Base-by-base conservation (phyloP, 2,797 vertebrate species). In the Xenops minutus region DNA sequence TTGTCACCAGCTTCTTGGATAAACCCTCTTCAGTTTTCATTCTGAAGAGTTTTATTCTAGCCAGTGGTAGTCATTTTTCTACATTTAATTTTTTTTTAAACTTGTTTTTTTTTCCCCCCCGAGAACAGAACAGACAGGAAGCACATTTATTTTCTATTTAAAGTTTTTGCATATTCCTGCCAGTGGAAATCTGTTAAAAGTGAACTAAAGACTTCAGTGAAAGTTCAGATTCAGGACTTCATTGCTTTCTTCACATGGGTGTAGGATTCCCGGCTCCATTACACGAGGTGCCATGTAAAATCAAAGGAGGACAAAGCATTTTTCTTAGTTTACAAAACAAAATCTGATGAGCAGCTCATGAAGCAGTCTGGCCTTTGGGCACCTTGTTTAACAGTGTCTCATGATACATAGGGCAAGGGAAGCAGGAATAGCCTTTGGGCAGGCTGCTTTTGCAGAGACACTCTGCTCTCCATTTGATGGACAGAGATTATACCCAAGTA, bases 51-150 rank as follows among this genome's bases (percentile, higher is more conserved):
- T 93, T 83, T 72, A 44, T 66, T 88, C 44, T 36, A 68, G 62
- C 16, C 9, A 29, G 22, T 29, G 36, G 44, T 24, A 34, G 30
- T 37, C 0, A 73, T 66, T 88, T 89, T 75, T 81, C 49, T 86
- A 52, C 32, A 14, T 66, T 58, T 81, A 76, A 9, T 16, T 2
- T 22, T 3, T 26, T 30, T 67, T 36, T 14, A 32, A 24, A 54
- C 52, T 6, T n/a, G 1, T 2, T 63, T 37, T 23, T 2, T 32
- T 3, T 2, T 1, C 1, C 2, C 24, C 22, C 2, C 14, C 27
- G 26, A 62, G 43, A 93, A 72, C 11, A 75, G 58, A 72, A 56
- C 27, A 51, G 19, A 7, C 30, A 61, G 34, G 78, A 71, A 90
- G 6, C 6, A 83, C 14, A n/a, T 78, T 83, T 80, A 39, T 84